Percentiles rank a stretch among this genome's conserved stretches.
Conservation (phyloP, 2,113 vertebrate species). For the Macrotus californicus region DNA sequence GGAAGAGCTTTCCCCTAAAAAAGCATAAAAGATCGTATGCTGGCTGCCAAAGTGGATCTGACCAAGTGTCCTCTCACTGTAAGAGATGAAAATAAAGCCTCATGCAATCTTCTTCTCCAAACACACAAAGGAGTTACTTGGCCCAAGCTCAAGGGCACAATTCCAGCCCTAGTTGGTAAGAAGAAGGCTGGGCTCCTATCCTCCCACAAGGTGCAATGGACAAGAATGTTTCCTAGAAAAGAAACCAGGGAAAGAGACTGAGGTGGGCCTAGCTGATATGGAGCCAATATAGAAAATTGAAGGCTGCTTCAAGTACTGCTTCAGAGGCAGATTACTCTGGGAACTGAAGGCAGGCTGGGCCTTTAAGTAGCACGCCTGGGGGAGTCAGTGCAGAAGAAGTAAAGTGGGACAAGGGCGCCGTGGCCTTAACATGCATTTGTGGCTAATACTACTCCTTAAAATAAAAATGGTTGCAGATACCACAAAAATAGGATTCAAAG, state of each 20-base stretch:
- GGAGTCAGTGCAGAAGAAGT: background rate
- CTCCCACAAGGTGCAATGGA: background rate
- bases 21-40: background rate
- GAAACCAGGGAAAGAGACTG: conserved; percentile 22
- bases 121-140: conserved; percentile 14
- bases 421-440: background rate
- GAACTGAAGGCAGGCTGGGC: background rate
- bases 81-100: conserved; percentile 33
- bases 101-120: background rate
- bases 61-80: background rate
- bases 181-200: background rate
- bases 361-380: background rate
- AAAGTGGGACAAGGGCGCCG: background rate
- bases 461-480: background rate
- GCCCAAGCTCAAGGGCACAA: background rate
- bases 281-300: background rate
- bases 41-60: background rate
- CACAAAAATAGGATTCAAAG: background rate
- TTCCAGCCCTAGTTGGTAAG: conserved; percentile 37
- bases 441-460: background rate
- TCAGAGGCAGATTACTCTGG: background rate
- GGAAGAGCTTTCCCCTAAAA: background rate
- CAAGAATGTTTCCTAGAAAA: conserved; percentile 58
- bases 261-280: background rate
- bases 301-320: background rate